Evolutionary conservation across 2,113 vertebrate genomes (phyloP).

Genomic region (Copsychus sechellarum): DNA sequence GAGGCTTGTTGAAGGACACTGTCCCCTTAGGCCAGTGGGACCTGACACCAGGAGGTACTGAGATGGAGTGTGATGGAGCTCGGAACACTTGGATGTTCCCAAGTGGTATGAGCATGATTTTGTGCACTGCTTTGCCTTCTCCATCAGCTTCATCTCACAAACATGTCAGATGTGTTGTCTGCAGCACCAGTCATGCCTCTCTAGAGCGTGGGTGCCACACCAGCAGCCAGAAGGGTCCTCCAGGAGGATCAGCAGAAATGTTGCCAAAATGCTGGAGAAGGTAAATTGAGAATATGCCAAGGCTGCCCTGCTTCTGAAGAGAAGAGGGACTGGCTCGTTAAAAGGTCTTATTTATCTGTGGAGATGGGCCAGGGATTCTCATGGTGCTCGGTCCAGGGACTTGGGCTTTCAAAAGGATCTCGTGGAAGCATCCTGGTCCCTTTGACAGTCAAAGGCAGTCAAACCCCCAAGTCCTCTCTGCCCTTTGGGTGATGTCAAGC

Average conservation of each 20-base stretch:
- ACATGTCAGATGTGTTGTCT: background rate
- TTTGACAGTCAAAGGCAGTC: background rate
- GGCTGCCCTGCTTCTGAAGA: background rate
- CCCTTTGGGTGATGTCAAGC: background rate
- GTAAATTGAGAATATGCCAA: background rate
- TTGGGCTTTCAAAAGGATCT: background rate
- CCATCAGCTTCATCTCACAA: background rate
- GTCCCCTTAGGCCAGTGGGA: background rate
- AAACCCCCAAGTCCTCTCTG: background rate
- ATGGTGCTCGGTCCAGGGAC: background rate
- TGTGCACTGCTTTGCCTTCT: background rate
- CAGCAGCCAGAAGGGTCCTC: background rate
- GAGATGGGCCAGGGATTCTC: background rate
- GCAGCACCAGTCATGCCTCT: background rate
- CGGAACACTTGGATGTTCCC: background rate
- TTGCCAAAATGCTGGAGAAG: background rate
- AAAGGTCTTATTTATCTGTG: background rate
- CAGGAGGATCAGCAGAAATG: background rate
- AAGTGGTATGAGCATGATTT: background rate
- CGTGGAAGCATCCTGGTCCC: rapidly evolving
- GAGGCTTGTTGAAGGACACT: background rate
- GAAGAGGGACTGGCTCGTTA: background rate
- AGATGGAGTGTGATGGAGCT: background rate
- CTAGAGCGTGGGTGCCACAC: background rate
- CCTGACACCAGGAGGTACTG: background rate